A percentile compares a stretch with the other conserved stretches of the same genome.
phyloP scores from a whole-genome alignment of 2,113 vertebrate species.

The Heptranchias perlo region DNA sequence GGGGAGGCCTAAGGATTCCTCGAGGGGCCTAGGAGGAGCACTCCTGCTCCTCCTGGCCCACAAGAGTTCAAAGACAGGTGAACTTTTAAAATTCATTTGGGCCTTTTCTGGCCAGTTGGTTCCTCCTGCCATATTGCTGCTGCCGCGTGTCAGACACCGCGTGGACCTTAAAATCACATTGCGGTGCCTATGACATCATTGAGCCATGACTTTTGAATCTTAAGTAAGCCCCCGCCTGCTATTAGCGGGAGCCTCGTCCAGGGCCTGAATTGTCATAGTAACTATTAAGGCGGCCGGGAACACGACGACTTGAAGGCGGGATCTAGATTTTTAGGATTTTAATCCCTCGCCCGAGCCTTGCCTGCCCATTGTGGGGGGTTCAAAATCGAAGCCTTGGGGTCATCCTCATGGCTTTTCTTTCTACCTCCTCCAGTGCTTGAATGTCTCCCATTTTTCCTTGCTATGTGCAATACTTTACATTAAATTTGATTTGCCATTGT shows the following conservation, averaged over 20 bases:
- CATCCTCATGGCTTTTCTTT: background rate
- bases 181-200: background rate
- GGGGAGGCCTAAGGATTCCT: background rate
- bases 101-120: background rate
- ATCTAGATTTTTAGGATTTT: background rate
- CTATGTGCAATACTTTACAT: background rate
- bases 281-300: no score
- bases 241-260: no score
- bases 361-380: background rate
- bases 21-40: no score
- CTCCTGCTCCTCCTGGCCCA: background rate
- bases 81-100: background rate
- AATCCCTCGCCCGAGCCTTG: background rate
- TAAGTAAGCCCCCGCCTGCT: no score
- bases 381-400: background rate
- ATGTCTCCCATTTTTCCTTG: background rate
- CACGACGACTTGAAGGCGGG: no score
- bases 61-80: background rate
- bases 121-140: background rate
- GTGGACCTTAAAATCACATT: background rate
- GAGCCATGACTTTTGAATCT: no score
- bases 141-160: background rate
- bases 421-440: background rate
- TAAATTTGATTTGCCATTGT: constrained; percentile 20
- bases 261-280: no score